Evolutionary conservation across 2,113 vertebrate species (phyloP).

Genomic region (Mus pahari): DNA sequence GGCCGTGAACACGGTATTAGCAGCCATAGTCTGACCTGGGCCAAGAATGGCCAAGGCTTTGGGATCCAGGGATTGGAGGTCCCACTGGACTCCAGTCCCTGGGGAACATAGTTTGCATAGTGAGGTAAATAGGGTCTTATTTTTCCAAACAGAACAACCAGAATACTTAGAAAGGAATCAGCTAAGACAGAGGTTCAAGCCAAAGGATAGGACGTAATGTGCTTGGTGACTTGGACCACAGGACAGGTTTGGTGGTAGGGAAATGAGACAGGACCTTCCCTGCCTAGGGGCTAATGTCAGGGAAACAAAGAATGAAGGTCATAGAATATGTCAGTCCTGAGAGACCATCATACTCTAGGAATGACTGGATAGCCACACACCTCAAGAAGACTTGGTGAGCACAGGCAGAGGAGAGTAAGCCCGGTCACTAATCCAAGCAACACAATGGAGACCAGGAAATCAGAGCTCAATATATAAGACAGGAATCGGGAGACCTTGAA

Average conservation of each 20-base stretch:
- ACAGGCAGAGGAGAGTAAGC: neutral
- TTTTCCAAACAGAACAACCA: neutral
- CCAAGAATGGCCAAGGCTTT: neutral
- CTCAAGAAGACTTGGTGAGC: neutral
- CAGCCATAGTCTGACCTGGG: neutral
- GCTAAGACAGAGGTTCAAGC: neutral
- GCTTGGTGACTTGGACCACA: neutral
- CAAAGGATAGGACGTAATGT: neutral
- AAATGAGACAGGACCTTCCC: neutral
- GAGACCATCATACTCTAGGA: neutral
- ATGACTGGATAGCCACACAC: neutral
- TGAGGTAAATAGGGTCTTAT: neutral
- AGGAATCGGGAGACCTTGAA: neutral
- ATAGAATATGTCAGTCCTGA: neutral
- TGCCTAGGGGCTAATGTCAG: neutral
- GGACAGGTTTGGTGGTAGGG: neutral
- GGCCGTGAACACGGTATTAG: neutral
- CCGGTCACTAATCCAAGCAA: neutral
- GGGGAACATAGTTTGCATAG: neutral
- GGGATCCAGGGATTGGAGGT: neutral
- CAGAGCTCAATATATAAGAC: neutral
- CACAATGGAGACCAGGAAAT: neutral
- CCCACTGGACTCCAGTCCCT: neutral
- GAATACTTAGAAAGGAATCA: constrained; percentile 9
- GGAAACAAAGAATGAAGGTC: neutral